Conservation (phyloP, 2,888 invertebrate genomes). For the Pardosa pseudoannulata region DNA sequence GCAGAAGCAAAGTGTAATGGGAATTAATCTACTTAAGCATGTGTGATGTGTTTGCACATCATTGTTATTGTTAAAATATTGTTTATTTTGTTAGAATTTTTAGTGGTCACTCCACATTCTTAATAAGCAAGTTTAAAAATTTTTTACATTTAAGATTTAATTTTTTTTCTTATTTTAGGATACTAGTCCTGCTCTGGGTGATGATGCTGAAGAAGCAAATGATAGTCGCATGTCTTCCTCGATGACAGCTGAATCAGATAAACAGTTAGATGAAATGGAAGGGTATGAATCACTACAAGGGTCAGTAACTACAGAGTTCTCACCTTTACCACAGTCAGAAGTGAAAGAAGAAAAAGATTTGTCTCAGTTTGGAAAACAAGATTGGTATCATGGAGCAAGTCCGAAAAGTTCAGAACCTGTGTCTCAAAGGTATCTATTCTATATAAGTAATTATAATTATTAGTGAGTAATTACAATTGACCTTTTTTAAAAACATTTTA, state of each 20-base stretch:
- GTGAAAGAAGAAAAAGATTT: conserved; percentile 48
- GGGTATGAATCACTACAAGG: conserved; percentile 50
- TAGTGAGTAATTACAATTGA: too few species aligned
- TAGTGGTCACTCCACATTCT: too few species aligned
- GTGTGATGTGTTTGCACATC: too few species aligned
- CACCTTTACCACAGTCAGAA: conserved; percentile 36
- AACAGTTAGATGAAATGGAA: conserved; percentile 54
- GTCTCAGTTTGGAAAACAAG: conserved; percentile 52
- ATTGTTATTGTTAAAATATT: too few species aligned
- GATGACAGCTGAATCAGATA: conserved; percentile 41
- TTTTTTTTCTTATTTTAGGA: too few species aligned
- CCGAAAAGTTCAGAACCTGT: conserved; percentile 73
- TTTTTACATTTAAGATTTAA: too few species aligned
- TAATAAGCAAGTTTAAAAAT: too few species aligned
- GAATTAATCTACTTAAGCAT: too few species aligned
- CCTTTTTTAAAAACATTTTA: too few species aligned
- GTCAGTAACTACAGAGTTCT: conserved; percentile 45
- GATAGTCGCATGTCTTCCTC: conserved; percentile 48
- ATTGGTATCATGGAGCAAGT: conserved; percentile 57
- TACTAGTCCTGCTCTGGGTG: conserved; percentile 8
- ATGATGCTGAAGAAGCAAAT: conserved; percentile 30
- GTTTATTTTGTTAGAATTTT: too few species aligned
- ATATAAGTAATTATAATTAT: too few species aligned
- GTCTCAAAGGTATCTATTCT: conserved; percentile 55
- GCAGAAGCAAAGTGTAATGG: too few species aligned